Evolutionary conservation across 2,888 invertebrate genomes (phyloP), one percentile per base, ranked within the genome.

Genomic region (Macroteleia sp.): DNA sequence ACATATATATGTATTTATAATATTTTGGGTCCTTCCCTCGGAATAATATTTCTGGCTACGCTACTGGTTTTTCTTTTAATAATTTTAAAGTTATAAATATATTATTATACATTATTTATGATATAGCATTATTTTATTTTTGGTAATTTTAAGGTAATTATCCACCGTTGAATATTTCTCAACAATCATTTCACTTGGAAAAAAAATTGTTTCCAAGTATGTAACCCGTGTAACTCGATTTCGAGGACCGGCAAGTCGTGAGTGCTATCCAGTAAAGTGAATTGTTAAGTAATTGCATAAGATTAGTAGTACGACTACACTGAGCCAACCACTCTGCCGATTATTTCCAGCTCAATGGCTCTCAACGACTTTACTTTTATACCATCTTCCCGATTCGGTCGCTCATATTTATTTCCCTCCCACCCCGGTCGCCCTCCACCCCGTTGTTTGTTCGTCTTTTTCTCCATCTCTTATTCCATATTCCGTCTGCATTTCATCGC

Each of bases 201-300:
- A 20, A 59, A 61, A 66, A 70, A 66, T n/a, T 73, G 67, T 69
- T 73, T 56, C 50, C 48, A 61, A 77, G 56, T 62, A 59, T 62
- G 56, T 78, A 57, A 74, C 54, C 46, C 42, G 69, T 83, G 82
- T 89, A 89, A 90, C 87, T 89, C 85, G 84, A 89, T 89, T 90
- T 83, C 79, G 81, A 81, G 84, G 87, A 86, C 86, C 87, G 86
- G 85, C 87, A 86, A 87, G 84, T 86, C 84, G 86, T 86, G 86
- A 89, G 88, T 89, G 89, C 88, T 84, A 87, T 85, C 84, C 85
- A 85, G 86, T 83, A 89, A 88, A 90, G 91, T 87, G 90, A 90
- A 90, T 90, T 89, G 88, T 87, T 87, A 89, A 90, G 91, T 91
- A 91, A 91, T 91, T 91, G 90, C 89, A 90, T 89, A 89, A 90